Evolutionary conservation across 2,888 invertebrate genomes (phyloP), one percentile per base, ranked within the genome.

Genomic region (Stictocephala bisonia): DNA sequence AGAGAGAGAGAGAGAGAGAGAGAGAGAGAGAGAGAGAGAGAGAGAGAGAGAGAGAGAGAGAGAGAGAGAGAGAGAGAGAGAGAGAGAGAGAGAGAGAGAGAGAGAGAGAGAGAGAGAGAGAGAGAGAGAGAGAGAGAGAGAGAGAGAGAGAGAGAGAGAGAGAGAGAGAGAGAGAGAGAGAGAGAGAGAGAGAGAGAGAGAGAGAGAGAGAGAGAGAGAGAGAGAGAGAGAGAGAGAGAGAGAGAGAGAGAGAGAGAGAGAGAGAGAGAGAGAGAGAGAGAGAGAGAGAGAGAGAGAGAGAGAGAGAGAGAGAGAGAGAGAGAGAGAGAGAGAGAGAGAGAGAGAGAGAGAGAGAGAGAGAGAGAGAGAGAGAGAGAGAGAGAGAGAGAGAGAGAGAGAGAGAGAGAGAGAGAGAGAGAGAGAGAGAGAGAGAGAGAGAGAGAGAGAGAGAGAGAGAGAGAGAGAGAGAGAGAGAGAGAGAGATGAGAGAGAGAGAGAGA

Each of bases 1-100:
- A 51, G 51, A 51, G 51, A 51, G 51, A 51, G 51, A 51, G 51
- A 51, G 51, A 51, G 51, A 51, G 51, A 51, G 51, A 51, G 51
- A 51, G 51, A 51, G 51, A 51, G 51, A 51, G 51, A 51, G 51
- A 51, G 51, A 51, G 51, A 51, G 51, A 51, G 51, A 51, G 51
- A 51, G 51, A 51, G 51, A 51, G 51, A 51, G 51, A 51, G 51
- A 51, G 51, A 51, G 51, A 51, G 51, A 51, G 51, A 51, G 51
- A 53, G 24, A 53, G 53, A 26, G 53, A 18, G 7, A 11, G 35
- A 31, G 35, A 31, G 35, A 31, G 35, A 31, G 35, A 31, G 35
- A 31, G 35, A 31, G 35, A 31, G 35, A 31, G 35, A 31, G 35
- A 31, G 35, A 51, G 51, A 51, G 51, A 51, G 51, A 51, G 51